Base-by-base conservation (phyloP, 1,140 invertebrate genomes). In the Drosophila nasuta region DNA sequence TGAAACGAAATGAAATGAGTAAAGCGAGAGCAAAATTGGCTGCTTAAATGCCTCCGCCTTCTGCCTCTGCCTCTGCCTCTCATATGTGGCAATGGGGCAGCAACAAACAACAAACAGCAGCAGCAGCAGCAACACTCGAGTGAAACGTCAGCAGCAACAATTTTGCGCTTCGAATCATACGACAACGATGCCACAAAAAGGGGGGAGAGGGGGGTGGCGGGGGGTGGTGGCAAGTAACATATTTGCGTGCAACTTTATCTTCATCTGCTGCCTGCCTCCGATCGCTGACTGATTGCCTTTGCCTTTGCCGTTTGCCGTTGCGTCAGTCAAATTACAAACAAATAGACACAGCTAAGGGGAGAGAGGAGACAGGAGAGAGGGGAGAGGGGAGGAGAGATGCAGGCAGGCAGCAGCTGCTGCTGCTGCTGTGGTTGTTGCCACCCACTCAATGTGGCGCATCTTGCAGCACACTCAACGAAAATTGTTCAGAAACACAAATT, bases 151-250 rank as follows among this genome's bases (percentile, higher is more conserved):
- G 58, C 72, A 51, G 41, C 77, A 59, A 67, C 62, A 56, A 86
- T 86, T 78, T 75, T 82, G 63, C 82, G 82, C 82, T 86, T 85
- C 82, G 78, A 81, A 85, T 85, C 81, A 86, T 69, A 78, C 54
- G 17, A 58, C 72, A 57, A 59, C 13, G 28, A 63, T 17, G 28
- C 5, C 54, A 59, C 13, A 11, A 5, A 17, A 48, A 1, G 10
- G 15, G 28, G n/a, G n/a, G n/a, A n/a, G n/a, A n/a, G n/a, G n/a
- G n/a, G n/a, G n/a, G n/a, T n/a, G n/a, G n/a, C n/a, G n/a, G n/a
- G 15, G 20, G 8, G 25, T 10, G 41, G 45, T 48, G 30, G 28
- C 45, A 38, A 28, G 65, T 38, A 25, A 25, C 20, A 25, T 25
- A 73, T 59, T 73, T 73, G 70, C 70, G 70, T 73, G 70, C 72